Base-by-base conservation (phyloP, 2,888 invertebrate species). In the Chesias legatella region DNA sequence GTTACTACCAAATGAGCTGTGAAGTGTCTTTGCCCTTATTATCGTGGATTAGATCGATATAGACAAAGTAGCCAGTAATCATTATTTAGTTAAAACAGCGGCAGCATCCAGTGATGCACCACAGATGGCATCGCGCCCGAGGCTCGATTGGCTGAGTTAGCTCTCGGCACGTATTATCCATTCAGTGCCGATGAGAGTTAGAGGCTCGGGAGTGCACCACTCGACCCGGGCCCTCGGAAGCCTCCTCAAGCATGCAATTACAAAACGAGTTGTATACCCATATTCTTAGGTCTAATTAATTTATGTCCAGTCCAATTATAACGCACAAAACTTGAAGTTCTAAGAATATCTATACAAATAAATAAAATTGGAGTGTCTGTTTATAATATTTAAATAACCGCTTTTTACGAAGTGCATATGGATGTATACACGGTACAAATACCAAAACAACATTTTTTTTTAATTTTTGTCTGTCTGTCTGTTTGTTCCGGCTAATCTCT, bases 71-170 rank as follows among this genome's bases (percentile, higher is more conserved):
- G 13, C 13, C 13, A 5, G 13, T 17, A 17, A 3, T 17, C 25
- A 35, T 23, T 36, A 23, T 39, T 41, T 41, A 33, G 33, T 31
- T 39, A 21, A 11, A 38, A 43, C 27, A 36, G 47, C 33, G 48
- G 42, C 34, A 39, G 35, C 48, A 51, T 68, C 63, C 64, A 73
- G 69, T 75, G 67, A 67, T 58, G 60, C 51, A 61, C 69, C 69
- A 51, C 71, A 68, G 69, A 65, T 65, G 66, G 64, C 54, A 53
- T 43, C 43, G 63, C 51, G 57, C 56, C 48, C 51, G 26, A 47
- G 39, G 37, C 60, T 47, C 51, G 74, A 86, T 85, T 84, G 80
- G 78, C 78, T 62, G 67, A 82, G 82, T 86, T 86, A 83, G 76
- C 74, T 58, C 71, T 71, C 63, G 73, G 79, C 85, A 86, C 85